A percentile compares a stretch with the other conserved stretches of the same genome.
phyloP scores from a whole-genome alignment of 2,113 vertebrate species.

The Hyaena hyaena region DNA sequence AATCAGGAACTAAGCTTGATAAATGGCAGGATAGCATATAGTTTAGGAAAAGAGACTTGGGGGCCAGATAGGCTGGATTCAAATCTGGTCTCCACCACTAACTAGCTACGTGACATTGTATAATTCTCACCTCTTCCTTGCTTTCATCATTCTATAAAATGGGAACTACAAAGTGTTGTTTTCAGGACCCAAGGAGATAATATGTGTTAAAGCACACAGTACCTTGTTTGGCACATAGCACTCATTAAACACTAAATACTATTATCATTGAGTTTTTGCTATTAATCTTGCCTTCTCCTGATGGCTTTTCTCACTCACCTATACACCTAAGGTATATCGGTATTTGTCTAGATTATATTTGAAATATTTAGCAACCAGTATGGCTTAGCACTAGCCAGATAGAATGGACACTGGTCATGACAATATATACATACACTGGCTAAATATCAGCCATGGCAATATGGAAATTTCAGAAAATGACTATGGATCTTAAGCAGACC shows the following conservation, averaged over 20 bases:
- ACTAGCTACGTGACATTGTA: background rate
- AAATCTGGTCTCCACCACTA: background rate
- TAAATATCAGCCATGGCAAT: background rate
- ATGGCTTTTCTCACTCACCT: background rate
- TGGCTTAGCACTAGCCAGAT: background rate
- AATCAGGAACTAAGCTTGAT: background rate
- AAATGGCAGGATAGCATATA: background rate
- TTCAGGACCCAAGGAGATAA: background rate
- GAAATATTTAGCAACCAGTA: background rate
- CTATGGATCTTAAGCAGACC: background rate
- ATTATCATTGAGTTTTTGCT: background rate
- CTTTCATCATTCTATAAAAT: background rate
- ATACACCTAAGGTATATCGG: background rate
- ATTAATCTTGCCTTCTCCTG: background rate
- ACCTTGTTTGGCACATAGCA: background rate
- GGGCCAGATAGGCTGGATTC: background rate
- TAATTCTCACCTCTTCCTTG: background rate
- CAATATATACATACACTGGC: background rate
- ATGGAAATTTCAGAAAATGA: background rate
- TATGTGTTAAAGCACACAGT: background rate
- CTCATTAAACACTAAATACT: background rate
- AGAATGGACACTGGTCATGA: background rate
- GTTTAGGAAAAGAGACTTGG: background rate
- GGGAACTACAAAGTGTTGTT: background rate
- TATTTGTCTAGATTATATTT: background rate